A percentile compares a stretch with the other conserved stretches of the same genome.
Evolutionary conservation across 2,113 vertebrate genomes (phyloP).

Genomic region (Asarcornis scutulata): DNA sequence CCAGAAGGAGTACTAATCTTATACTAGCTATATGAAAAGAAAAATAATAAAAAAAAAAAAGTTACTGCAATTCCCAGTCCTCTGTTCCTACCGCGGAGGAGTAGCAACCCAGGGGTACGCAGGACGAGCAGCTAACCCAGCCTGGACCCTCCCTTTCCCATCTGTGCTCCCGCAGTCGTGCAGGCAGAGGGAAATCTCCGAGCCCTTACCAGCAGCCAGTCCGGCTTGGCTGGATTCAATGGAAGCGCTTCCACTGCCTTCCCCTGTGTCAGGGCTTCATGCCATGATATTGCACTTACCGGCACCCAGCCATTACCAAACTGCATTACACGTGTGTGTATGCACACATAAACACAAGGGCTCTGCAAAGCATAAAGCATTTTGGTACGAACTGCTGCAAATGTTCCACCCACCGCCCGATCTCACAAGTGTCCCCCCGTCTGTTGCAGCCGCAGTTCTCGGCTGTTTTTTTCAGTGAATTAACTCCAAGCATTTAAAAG

Average conservation of each 20-base stretch:
- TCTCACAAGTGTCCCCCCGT: not conserved
- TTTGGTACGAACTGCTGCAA: not conserved
- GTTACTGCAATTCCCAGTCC: not conserved
- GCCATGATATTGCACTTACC: not conserved
- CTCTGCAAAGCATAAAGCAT: not conserved
- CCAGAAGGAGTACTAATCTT: not conserved
- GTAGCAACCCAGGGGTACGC: accelerated
- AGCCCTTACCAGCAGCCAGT: not conserved
- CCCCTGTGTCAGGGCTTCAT: not conserved
- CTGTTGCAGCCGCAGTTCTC: constrained; percentile 36
- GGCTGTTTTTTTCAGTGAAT: constrained; percentile 64
- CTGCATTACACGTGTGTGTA: accelerated
- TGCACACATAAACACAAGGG: accelerated
- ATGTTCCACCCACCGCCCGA: not conserved
- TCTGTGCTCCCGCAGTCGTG: not conserved
- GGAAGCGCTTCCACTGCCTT: not conserved
- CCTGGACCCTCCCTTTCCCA: not conserved
- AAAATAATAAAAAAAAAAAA: not conserved
- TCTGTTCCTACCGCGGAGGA: not conserved
- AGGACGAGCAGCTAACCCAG: not conserved
- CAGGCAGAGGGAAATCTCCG: not conserved
- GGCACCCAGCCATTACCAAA: not conserved
- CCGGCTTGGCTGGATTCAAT: not conserved
- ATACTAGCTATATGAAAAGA: not conserved
- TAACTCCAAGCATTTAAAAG: constrained; percentile 74